Evolutionary conservation across 1,140 invertebrate genomes (phyloP), one percentile per base, ranked within the genome.

Genomic region (Holcopasites calliopsidis): DNA sequence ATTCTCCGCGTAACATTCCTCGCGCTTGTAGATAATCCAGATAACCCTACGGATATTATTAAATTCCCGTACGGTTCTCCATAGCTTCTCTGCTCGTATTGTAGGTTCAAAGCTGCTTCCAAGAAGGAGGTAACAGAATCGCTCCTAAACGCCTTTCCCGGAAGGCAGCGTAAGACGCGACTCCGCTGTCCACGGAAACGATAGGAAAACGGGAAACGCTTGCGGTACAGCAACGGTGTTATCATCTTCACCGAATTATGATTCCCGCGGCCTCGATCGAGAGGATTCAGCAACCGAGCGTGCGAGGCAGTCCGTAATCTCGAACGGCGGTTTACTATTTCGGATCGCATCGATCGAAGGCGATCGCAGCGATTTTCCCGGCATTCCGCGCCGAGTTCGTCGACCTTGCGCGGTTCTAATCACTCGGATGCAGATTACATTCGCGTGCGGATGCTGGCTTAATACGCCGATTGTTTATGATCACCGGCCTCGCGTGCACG

Each of bases 401-500:
- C 66, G 79, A 83, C 64, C 70, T 33, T 50, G 64, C 50, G 26
- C 55, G 40, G 54, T 50, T 18, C 64, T 83, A 78, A 82, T 82
- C 80, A 23, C 64, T 40, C 38, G 44, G 44, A 16, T 35, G n/a
- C 42, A 77, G n/a, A 69, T 77, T 40, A 26, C 49, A 69, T 55
- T 77, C 69, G 80, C 75, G 79, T 82, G 79, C 44, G 64, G 64
- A 69, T 61, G 35, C 44, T 78, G 42, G 40, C 80, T 83, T 82
- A 83, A 83, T 83, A 69, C 28, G 26, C 49, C 70, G 54, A 83
- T 83, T 83, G 81, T 83, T 83, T 83, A 82, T 38, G 80, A 44
- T 72, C 49, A 64, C 60, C n/a, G 69, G 69, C 38, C 69, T 78
- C 80, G 54, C 58, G 47, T 68, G 64, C 79, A 82, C 69, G 80